These are phyloP conservation scores for Ditula angustiorana DNA, from an alignment of 2,888 invertebrate species.

Conservation along the genomic window DNA sequence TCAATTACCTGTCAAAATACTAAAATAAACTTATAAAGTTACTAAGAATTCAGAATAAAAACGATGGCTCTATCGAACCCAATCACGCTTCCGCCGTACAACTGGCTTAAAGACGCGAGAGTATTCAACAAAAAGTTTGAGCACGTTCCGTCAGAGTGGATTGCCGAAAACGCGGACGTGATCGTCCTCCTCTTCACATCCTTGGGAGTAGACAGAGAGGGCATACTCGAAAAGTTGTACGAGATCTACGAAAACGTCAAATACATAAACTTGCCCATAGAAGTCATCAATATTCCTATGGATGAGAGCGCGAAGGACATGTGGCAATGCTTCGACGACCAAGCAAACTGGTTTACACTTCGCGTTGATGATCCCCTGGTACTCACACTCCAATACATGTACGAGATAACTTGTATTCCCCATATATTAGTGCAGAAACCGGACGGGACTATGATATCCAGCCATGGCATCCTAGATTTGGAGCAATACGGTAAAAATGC, in stretches of 20 bases:
- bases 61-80: conserved; percentile 38
- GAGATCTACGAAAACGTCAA: conserved; percentile 70
- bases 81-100: conserved; percentile 49
- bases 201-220: conserved; percentile 62
- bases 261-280: conserved; percentile 65
- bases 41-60: conserved; percentile 26
- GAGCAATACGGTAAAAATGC: conserved; percentile 72
- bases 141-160: conserved; percentile 57
- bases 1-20: conserved; percentile 27
- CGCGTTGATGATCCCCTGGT: conserved; percentile 62
- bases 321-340: conserved; percentile 54
- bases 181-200: conserved; percentile 67
- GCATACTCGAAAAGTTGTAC: conserved; percentile 66
- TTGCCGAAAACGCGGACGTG: conserved; percentile 62
- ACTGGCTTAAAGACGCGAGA: conserved; percentile 63
- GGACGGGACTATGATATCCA: conserved; percentile 64
- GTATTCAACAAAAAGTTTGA: conserved; percentile 62
- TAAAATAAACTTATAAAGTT: not conserved
- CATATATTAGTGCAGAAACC: conserved; percentile 60
- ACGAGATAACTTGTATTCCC: conserved; percentile 65
- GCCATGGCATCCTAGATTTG: conserved; percentile 65
- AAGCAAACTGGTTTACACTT: conserved; percentile 79
- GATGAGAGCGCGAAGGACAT: conserved; percentile 63
- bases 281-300: conserved; percentile 72
- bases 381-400: conserved; percentile 59